A percentile compares a stretch with the other conserved stretches of the same genome.
Evolutionary conservation across 92 coral and sea anemone species (phyloP).

Genomic region (Montipora capitata): DNA sequence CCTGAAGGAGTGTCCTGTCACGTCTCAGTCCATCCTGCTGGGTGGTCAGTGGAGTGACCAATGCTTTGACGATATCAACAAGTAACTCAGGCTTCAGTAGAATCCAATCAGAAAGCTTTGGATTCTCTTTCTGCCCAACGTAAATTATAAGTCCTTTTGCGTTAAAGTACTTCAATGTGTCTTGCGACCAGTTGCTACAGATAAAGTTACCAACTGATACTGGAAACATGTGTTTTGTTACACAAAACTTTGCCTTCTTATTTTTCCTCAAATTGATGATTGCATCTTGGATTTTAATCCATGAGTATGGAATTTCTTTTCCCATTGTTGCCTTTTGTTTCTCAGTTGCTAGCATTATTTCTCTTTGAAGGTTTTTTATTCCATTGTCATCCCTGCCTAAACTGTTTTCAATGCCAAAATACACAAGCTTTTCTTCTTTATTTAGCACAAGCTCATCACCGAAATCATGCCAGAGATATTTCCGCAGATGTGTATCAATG

Average conservation of each 20-base stretch:
- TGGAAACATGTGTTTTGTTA: constrained; percentile 48
- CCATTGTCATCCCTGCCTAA: constrained; percentile 43
- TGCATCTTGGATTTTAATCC: constrained; percentile 83
- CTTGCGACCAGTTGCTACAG: constrained; percentile 45
- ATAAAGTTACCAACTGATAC: constrained; percentile 4
- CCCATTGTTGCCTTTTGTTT: constrained; percentile 29
- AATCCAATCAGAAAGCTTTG: constrained; percentile 59
- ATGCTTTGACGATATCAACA: constrained; percentile 36
- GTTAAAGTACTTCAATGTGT: constrained; percentile 69
- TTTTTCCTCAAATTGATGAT: constrained; percentile 27
- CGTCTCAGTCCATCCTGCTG: constrained; percentile 49
- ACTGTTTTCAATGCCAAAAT: constrained; percentile 62
- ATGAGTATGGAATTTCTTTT: constrained; percentile 60
- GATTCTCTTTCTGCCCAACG: constrained; percentile 10
- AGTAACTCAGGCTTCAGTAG: constrained; percentile 67
- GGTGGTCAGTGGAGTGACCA: constrained; percentile 41
- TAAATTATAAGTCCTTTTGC: constrained; percentile 72
- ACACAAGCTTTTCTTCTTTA: constrained; percentile 38
- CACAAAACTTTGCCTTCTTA: constrained; percentile 45
- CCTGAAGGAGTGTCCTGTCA: constrained; percentile 49
- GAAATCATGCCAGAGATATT: constrained; percentile 42
- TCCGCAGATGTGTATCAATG: constrained; percentile 35
- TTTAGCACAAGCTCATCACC: constrained; percentile 47
- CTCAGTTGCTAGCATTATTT: constrained; percentile 44
- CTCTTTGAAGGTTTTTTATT: constrained; percentile 40